Evolutionary conservation across 2,888 invertebrate genomes (phyloP).

Genomic region (Scrobipalpa costella): DNA sequence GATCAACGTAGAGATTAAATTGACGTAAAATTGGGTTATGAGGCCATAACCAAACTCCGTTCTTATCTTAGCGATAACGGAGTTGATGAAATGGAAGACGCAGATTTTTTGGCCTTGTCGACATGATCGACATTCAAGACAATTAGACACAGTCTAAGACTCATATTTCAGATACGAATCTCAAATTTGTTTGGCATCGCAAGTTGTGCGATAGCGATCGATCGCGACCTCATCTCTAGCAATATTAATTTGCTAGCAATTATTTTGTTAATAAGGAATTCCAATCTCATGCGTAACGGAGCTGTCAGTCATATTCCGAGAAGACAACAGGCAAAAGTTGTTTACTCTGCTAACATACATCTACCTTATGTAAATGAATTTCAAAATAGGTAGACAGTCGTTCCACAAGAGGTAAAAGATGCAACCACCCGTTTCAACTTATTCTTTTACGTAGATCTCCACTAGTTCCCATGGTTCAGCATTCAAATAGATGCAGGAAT

Average conservation of each 20-base stretch:
- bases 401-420: conserved; percentile 18
- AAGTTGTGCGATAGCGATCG: conserved; percentile 42
- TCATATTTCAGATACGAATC: conserved; percentile 33
- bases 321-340: conserved; percentile 7
- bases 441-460: conserved; percentile 7
- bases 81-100: conserved; percentile 18
- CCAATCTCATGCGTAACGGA: conserved; percentile 39
- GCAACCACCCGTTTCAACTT: conserved; percentile 8
- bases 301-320: conserved; percentile 27
- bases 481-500: conserved; percentile 38
- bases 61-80: conserved; percentile 14
- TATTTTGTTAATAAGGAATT: conserved; percentile 35
- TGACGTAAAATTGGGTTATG: not conserved
- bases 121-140: conserved; percentile 20
- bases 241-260: conserved; percentile 33
- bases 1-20: not conserved
- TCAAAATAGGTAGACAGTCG: conserved; percentile 7
- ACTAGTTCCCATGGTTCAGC: conserved; percentile 26
- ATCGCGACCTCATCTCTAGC: conserved; percentile 41
- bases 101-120: conserved; percentile 27
- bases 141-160: conserved; percentile 21
- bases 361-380: conserved; percentile 20
- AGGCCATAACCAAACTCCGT: conserved; percentile 1
- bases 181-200: conserved; percentile 31
- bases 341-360: not conserved